These are phyloP conservation scores for Solea senegalensis DNA, from an alignment of 2,113 vertebrate species.

Conservation along the genomic window DNA sequence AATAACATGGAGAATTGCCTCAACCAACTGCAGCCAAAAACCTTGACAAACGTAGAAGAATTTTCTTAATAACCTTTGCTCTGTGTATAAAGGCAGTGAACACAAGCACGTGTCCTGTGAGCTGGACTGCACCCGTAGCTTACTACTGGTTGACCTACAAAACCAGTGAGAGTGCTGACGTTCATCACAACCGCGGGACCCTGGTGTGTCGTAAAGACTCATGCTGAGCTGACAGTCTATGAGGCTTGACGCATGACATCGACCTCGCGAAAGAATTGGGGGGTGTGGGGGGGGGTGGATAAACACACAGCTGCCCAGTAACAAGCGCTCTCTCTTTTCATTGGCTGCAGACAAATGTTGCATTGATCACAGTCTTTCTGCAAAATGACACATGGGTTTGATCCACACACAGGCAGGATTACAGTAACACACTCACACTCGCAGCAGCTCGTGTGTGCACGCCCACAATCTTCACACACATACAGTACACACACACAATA, in stretches of 20 bases:
- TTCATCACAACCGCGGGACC: conserved; percentile 62
- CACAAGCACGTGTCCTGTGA: conserved; percentile 29
- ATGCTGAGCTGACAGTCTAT: conserved; percentile 73
- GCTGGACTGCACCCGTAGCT: conserved; percentile 48
- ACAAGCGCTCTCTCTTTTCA: conserved; percentile 72
- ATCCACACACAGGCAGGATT: conserved; percentile 58
- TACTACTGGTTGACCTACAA: conserved; percentile 77
- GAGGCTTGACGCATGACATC: conserved; percentile 77
- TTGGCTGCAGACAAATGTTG: conserved; percentile 76
- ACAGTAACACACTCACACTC: conserved; percentile 44
- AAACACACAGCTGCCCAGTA: conserved; percentile 81
- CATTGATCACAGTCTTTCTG: conserved; percentile 75
- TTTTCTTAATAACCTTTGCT: conserved; percentile 46
- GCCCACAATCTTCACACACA: conserved; percentile 5
- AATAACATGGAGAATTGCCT: neutral
- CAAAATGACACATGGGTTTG: conserved; percentile 73
- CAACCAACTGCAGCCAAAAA: neutral
- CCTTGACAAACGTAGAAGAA: neutral
- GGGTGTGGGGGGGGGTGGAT: conserved; percentile 13
- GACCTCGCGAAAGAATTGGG: conserved; percentile 72
- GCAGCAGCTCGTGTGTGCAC: conserved; percentile 12
- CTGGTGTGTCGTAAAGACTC: conserved; percentile 71
- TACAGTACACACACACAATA: neutral
- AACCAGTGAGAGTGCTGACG: conserved; percentile 74
- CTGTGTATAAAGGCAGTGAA: conserved; percentile 21